Evolutionary conservation across 2,888 invertebrate species (phyloP).

Genomic region (Drosophila cyrtoloma): DNA sequence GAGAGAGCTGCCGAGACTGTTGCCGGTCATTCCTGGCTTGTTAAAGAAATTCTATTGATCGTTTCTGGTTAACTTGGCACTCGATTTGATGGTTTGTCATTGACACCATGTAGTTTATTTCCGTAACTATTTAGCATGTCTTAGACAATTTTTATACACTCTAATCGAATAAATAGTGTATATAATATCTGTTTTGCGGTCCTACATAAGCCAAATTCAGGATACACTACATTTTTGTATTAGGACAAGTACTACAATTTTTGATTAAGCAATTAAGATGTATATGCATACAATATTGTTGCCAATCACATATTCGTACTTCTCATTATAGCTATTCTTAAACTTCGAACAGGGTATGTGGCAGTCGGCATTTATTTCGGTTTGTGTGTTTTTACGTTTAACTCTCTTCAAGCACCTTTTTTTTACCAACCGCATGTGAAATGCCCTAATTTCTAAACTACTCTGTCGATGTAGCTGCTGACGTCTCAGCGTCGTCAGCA

Average conservation of each 20-base stretch:
- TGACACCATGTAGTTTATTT: constrained; percentile 39
- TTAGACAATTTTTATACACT: constrained; percentile 20
- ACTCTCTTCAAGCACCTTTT: constrained; percentile 13
- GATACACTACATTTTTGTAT: background rate
- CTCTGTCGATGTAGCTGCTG: constrained; percentile 15
- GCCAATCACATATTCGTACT: background rate
- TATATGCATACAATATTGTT: background rate
- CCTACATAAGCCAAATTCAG: background rate
- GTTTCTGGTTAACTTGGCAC: constrained; percentile 19
- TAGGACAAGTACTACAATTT: background rate
- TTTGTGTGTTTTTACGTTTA: constrained; percentile 4
- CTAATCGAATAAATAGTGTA: background rate
- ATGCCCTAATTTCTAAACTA: constrained; percentile 74
- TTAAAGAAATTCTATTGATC: constrained; percentile 62
- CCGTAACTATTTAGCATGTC: constrained; percentile 46
- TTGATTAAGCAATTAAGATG: background rate
- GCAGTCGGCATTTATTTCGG: background rate
- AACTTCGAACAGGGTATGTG: background rate
- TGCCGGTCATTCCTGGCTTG: constrained; percentile 25
- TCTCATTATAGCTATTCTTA: background rate
- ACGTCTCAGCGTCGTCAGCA: constrained; percentile 7
- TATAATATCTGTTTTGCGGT: background rate
- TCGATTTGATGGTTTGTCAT: constrained; percentile 17
- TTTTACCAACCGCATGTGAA: constrained; percentile 67
- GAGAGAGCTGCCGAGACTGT: background rate